Conservation (phyloP, 2,797 vertebrate genomes). For the Gephyroberyx darwinii region DNA sequence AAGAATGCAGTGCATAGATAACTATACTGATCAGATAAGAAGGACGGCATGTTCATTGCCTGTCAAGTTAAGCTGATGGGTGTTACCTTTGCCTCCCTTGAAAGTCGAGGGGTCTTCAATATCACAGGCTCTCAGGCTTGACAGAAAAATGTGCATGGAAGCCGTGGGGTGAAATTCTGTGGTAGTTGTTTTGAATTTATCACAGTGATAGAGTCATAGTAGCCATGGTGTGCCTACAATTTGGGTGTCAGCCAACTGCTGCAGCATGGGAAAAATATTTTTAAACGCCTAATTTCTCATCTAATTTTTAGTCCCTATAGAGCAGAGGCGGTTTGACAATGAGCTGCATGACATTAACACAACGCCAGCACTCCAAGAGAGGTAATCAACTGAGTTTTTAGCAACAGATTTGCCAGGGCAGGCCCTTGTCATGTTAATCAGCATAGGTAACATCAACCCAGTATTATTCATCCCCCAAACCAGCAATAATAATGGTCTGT, state of each 20-base stretch:
- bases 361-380: slow-evolving; percentile 33
- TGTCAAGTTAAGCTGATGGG: slow-evolving; percentile 54
- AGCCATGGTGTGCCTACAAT: slow-evolving; percentile 31
- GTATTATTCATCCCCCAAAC: slow-evolving; percentile 51
- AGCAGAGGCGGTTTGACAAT: slow-evolving; percentile 43
- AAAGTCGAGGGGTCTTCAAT: slow-evolving; percentile 56
- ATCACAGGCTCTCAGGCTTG: slow-evolving; percentile 52
- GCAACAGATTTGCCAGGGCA: slow-evolving; percentile 46
- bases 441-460: slow-evolving; percentile 34
- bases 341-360: slow-evolving; percentile 36
- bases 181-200: slow-evolving; percentile 60
- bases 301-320: slow-evolving; percentile 43
- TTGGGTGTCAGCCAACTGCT: slow-evolving; percentile 12
- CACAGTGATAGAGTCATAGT: slow-evolving; percentile 41
- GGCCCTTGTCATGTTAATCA: slow-evolving; percentile 45
- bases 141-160: slow-evolving; percentile 67
- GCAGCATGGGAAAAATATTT: neutral
- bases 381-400: slow-evolving; percentile 29
- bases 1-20: slow-evolving; percentile 34
- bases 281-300: slow-evolving; percentile 17
- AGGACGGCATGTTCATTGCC: slow-evolving; percentile 39
- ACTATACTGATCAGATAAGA: slow-evolving; percentile 47
- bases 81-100: slow-evolving; percentile 45
- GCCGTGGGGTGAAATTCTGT: slow-evolving; percentile 43
- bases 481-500: slow-evolving; percentile 51